phyloP scores from a whole-genome alignment of 2,113 vertebrate genomes.

The Scophthalmus maximus region DNA sequence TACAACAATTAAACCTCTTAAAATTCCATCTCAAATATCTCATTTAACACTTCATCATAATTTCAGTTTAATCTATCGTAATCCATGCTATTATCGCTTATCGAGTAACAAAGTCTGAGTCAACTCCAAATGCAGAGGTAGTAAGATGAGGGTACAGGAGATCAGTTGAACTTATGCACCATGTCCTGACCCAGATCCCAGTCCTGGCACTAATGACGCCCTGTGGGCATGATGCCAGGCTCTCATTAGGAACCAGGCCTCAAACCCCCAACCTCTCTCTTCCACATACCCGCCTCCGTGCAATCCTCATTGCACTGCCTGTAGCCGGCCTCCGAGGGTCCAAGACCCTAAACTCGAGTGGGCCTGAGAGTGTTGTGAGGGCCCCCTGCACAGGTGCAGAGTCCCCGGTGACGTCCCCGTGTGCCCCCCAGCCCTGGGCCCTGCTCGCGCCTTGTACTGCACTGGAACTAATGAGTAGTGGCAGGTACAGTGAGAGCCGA shows the following conservation, averaged over 20 bases:
- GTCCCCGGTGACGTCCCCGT: slow-evolving; percentile 70
- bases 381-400: slow-evolving; percentile 88
- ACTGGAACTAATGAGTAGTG: slow-evolving; percentile 89
- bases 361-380: slow-evolving; percentile 45
- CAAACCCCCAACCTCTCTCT: slow-evolving; percentile 61
- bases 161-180: slow-evolving; percentile 66
- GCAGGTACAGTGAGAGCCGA: slow-evolving; percentile 84
- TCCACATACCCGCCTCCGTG: slow-evolving; percentile 5
- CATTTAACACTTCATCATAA: background rate
- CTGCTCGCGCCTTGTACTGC: slow-evolving; percentile 78
- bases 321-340: slow-evolving; percentile 72
- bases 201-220: slow-evolving; percentile 84
- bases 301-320: slow-evolving; percentile 52
- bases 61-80: background rate
- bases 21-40: no score
- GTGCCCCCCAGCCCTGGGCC: slow-evolving; percentile 73
- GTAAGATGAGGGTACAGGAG: slow-evolving; percentile 11
- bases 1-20: no score
- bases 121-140: slow-evolving; percentile 17
- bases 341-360: slow-evolving; percentile 40
- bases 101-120: background rate
- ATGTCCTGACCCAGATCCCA: slow-evolving; percentile 83
- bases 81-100: background rate
- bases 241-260: slow-evolving; percentile 81
- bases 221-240: slow-evolving; percentile 76